Base-by-base conservation (phyloP, 2,113 vertebrate genomes). In the Colistium nudipinnis region DNA sequence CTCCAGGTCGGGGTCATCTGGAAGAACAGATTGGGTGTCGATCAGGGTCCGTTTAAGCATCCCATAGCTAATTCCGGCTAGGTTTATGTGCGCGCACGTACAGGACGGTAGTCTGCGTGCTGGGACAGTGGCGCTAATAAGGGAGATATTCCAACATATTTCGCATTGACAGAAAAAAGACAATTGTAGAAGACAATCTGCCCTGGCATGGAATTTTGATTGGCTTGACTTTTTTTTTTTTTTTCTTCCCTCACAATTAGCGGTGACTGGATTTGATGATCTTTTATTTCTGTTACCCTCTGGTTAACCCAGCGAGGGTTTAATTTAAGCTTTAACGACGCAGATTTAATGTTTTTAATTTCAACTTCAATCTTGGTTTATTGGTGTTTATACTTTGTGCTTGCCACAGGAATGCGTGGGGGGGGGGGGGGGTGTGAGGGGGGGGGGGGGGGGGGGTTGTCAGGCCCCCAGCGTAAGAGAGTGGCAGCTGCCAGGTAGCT, bases 1-100 rank as follows among this genome's bases (percentile, higher is more conserved):
- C 2, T 97, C 96, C 73, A 93, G 74, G 61, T 98, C 95, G 22
- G 94, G 91, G 59, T 97, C 96, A 92, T 98, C 96, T 98, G 89
- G 36, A 88, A 87, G 43, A 80, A 20, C n/a, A n/a, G n/a, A n/a
- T n/a, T n/a, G n/a, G n/a, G n/a, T n/a, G n/a, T n/a, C n/a, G n/a
- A n/a, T n/a, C n/a, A n/a, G n/a, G n/a, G n/a, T n/a, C n/a, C n/a
- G n/a, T n/a, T n/a, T n/a, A n/a, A n/a, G n/a, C n/a, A n/a, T n/a
- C n/a, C n/a, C n/a, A n/a, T n/a, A n/a, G n/a, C n/a, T n/a, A n/a
- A n/a, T n/a, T n/a, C n/a, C n/a, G n/a, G n/a, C n/a, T n/a, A n/a
- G n/a, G n/a, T n/a, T n/a, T n/a, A n/a, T n/a, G n/a, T n/a, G n/a
- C n/a, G n/a, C n/a, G n/a, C n/a, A n/a, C n/a, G n/a, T n/a, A n/a